phyloP scores from a whole-genome alignment of 2,888 invertebrate genomes.

The Electrophaes corylata region DNA sequence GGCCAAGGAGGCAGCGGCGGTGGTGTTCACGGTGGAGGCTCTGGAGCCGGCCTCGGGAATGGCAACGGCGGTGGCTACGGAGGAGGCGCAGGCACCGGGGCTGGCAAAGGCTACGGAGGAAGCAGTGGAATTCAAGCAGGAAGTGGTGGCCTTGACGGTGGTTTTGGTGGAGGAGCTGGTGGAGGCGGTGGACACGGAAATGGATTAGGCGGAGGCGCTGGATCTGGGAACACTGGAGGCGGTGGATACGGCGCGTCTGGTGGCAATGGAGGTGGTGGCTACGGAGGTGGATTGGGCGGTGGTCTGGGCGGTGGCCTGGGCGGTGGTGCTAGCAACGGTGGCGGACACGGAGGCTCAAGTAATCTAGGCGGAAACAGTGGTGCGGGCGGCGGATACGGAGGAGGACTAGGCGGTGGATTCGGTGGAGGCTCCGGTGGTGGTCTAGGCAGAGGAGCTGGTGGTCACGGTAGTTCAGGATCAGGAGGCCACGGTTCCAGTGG shows the following conservation, averaged over 20 bases:
- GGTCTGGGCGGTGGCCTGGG: conserved; percentile 6
- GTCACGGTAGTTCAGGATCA: not conserved
- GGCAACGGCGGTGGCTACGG: conserved; percentile 18
- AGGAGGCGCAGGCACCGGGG: conserved; percentile 5
- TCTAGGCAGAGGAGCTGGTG: conserved; percentile 37
- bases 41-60: conserved; percentile 6
- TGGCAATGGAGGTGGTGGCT: conserved; percentile 19
- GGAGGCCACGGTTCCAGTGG: conserved; percentile 43
- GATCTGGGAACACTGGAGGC: conserved; percentile 8
- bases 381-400: conserved; percentile 37
- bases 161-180: conserved; percentile 21
- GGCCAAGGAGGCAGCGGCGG: conserved; percentile 29
- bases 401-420: conserved; percentile 43
- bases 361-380: conserved; percentile 28
- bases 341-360: conserved; percentile 22
- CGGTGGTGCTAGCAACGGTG: conserved; percentile 33
- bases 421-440: conserved; percentile 25
- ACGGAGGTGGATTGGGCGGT: conserved; percentile 22
- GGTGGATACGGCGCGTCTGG: conserved; percentile 16
- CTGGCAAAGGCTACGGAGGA: conserved; percentile 6
- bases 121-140: not conserved
- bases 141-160: conserved; percentile 42
- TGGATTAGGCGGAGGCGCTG: conserved; percentile 12
- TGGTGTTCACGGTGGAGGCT: conserved; percentile 6
- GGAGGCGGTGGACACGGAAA: conserved; percentile 14